These are phyloP conservation scores for Ostrea edulis DNA, from an alignment of 1,140 invertebrate genomes.

Conservation along the genomic window DNA sequence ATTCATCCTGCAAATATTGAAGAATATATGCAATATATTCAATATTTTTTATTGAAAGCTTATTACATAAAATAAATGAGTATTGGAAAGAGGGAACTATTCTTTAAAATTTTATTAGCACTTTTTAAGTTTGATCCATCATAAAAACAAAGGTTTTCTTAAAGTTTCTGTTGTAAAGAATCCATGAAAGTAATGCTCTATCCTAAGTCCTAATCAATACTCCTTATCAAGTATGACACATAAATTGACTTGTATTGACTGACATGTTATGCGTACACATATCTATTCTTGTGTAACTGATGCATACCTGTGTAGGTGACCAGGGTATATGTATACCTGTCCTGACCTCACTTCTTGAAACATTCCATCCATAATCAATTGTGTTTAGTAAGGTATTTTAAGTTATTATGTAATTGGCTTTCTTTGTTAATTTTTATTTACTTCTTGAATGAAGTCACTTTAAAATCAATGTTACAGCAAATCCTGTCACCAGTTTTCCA, in stretches of 20 bases:
- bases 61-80: neutral
- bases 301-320: neutral
- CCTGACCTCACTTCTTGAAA: conserved; percentile 1
- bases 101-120: too few relatives aligned
- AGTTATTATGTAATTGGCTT: neutral
- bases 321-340: neutral
- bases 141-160: neutral
- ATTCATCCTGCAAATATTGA: conserved; percentile 4
- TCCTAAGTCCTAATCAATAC: neutral
- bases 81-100: neutral
- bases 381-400: neutral
- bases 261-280: neutral
- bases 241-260: neutral
- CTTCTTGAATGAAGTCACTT: neutral
- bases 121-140: too few relatives aligned
- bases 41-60: neutral
- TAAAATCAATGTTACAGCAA: neutral
- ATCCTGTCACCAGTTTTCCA: neutral
- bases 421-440: neutral
- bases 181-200: too few relatives aligned
- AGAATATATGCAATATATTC: neutral
- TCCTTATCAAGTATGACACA: too few relatives aligned
- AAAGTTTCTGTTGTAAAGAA: neutral
- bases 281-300: neutral
- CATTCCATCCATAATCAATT: neutral